phyloP scores from a whole-genome alignment of 1,140 invertebrate genomes.

The Frieseomelitta varia region DNA sequence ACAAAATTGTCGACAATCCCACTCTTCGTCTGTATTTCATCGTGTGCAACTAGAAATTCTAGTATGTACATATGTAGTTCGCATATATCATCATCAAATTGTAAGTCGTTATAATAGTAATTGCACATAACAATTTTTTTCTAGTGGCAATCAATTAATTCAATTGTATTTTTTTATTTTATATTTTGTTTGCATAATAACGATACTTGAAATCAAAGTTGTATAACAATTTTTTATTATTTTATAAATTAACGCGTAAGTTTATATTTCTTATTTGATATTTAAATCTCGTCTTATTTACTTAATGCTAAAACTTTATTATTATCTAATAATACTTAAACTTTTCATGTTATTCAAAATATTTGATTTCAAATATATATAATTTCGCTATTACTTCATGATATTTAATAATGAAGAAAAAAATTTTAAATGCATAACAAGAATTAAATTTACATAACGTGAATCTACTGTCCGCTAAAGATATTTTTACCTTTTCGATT shows the following conservation, averaged over 20 bases:
- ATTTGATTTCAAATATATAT: background rate
- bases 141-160: background rate
- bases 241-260: background rate
- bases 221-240: background rate
- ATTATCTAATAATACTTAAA: no score
- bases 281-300: background rate
- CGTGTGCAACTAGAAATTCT: conserved; percentile 10
- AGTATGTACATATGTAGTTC: no score
- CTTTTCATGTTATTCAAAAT: background rate
- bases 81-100: background rate
- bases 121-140: background rate
- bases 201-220: background rate
- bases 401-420: background rate
- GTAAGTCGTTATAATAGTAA: background rate
- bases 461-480: background rate
- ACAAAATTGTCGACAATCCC: conserved; percentile 39
- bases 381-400: background rate
- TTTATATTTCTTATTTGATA: background rate
- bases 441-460: background rate
- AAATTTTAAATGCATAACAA: background rate
- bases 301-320: background rate
- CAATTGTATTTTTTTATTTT: background rate
- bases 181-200: background rate
- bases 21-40: conserved; percentile 38
- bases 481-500: background rate